These are phyloP conservation scores for Andricus grossulariae DNA, from an alignment of 1,140 invertebrate genomes.

Conservation along the genomic window DNA sequence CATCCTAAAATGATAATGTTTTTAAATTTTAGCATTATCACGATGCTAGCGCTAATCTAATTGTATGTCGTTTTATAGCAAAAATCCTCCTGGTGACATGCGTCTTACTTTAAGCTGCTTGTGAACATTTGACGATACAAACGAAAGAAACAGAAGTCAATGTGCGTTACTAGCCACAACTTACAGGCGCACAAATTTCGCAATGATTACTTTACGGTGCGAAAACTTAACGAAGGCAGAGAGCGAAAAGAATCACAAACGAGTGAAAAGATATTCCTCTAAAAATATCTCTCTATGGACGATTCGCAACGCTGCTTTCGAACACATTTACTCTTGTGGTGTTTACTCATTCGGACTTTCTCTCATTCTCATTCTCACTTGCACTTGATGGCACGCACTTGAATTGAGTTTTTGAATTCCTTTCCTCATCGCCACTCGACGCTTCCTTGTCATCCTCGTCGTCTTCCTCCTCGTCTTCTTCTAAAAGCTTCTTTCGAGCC, in stretches of 20 bases:
- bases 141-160: background rate
- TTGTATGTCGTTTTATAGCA: background rate
- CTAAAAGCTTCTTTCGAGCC: constrained; percentile 90
- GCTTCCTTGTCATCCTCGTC: constrained; percentile 83
- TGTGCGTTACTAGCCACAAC: background rate
- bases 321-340: constrained; percentile 48
- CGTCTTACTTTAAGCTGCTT: background rate
- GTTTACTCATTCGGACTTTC: constrained; percentile 55
- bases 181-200: background rate
- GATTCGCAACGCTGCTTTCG: constrained; percentile 50
- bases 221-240: background rate
- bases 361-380: constrained; percentile 66
- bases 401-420: constrained; percentile 71
- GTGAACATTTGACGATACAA: background rate
- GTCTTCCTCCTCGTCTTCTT: constrained; percentile 91
- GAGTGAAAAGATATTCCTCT: constrained; percentile 48
- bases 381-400: constrained; percentile 72
- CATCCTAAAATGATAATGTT: background rate
- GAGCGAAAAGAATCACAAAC: constrained; percentile 43
- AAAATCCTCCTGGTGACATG: background rate
- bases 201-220: background rate
- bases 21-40: background rate
- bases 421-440: constrained; percentile 83
- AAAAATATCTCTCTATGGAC: constrained; percentile 55
- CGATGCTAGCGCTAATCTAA: background rate